Evolutionary conservation across 2,888 invertebrate species (phyloP), one percentile per base, ranked within the genome.

Genomic region (Bellardia bayeri): DNA sequence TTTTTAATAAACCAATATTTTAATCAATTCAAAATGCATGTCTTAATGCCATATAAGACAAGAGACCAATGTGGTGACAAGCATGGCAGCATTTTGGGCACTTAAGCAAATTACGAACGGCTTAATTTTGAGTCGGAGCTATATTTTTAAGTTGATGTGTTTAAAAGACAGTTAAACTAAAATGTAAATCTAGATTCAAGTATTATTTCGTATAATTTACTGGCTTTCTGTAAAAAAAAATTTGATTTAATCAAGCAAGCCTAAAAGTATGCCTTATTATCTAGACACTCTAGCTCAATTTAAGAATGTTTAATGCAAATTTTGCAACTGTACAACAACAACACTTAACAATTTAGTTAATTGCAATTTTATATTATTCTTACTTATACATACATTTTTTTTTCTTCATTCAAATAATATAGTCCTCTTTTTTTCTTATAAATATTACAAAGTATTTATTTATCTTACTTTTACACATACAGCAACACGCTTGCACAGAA

Each of bases 321-420:
- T 7, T 30, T 23, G 42, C 58, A 81, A 63, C 80, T 63, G 63
- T 72, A 63, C 51, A 40, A 45, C 51, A 40, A 45, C 7, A 69
- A 54, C n/a, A 54, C 30, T 76, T 72, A 76, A 75, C 85, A 84
- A 79, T 82, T 81, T 68, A 81, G 61, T 85, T 85, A 74, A 85
- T 85, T 85, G 85, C 40, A 58, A 58, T 63, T 76, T 71, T 76
- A 33, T 63, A 71, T 71, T 63, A 76, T 79, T 85, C 37, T 78
- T 72, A 54, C 49, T 69, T 75, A 72, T 49, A 81, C 45, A 72
- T 58, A 66, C n/a, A n/a, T n/a, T 61, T 51, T 61, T 42, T 63
- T 40, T 30, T 61, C 63, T 40, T 14, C 49, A 63, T 14, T 3
- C 14, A 30, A 61, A 61, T 49, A 40, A 30, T 63, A 7, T 75